Percentiles rank a stretch among this genome's conserved stretches.
These are phyloP conservation scores for Stenodera caucasica DNA, from an alignment of 2,888 invertebrate genomes.

Conservation along the genomic window DNA sequence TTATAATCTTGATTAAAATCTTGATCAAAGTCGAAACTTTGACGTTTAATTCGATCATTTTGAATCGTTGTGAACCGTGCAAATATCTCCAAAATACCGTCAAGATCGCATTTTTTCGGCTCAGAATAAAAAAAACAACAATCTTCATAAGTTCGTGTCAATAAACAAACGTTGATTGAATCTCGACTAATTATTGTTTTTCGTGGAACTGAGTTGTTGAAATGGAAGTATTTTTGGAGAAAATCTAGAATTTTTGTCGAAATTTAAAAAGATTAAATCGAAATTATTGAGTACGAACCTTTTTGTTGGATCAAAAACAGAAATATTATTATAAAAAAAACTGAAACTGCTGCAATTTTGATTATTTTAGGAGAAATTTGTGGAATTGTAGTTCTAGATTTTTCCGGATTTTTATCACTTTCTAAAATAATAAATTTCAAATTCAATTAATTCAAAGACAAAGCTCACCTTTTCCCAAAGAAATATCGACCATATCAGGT, in stretches of 20 bases:
- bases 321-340: neutral
- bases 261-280: neutral
- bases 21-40: slow-evolving; percentile 3
- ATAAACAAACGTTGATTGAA: slow-evolving; percentile 36
- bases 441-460: neutral
- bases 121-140: slow-evolving; percentile 37
- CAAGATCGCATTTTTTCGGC: slow-evolving; percentile 4
- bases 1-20: neutral
- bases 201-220: neutral
- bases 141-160: slow-evolving; percentile 35
- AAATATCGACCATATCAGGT: neutral
- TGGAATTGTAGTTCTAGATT: neutral
- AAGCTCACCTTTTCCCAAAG: neutral
- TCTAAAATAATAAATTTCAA: neutral
- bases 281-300: neutral
- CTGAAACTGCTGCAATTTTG: neutral
- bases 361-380: neutral
- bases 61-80: neutral
- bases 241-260: neutral
- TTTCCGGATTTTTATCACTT: neutral
- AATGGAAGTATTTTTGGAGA: neutral
- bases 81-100: neutral
- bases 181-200: slow-evolving; percentile 21
- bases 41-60: slow-evolving; percentile 9
- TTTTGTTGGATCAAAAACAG: neutral